Evolutionary conservation across 2,888 invertebrate species (phyloP).

Genomic region (Hoplodrina blanda): DNA sequence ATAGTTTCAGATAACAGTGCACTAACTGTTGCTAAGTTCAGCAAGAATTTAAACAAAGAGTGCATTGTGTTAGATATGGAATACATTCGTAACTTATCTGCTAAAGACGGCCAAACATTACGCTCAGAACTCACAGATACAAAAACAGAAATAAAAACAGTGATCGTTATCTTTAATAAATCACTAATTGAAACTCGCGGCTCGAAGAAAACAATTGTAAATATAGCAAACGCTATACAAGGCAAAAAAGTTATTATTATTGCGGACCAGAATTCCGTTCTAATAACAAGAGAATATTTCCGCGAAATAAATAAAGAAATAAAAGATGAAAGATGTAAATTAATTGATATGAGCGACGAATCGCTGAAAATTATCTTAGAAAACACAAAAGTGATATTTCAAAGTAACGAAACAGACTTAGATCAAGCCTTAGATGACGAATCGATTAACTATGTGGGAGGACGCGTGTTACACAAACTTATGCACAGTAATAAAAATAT

Average conservation of each 20-base stretch:
- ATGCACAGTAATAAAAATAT: no score
- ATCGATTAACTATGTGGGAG: background rate
- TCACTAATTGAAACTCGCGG: conserved; percentile 5
- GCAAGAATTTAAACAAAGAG: no score
- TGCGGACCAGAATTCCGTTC: conserved; percentile 5
- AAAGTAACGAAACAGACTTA: conserved; percentile 10
- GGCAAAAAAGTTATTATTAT: background rate
- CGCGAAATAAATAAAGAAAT: background rate
- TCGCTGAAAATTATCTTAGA: conserved; percentile 26
- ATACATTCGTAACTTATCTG: conserved; percentile 9
- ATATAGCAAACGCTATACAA: background rate
- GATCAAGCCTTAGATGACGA: conserved; percentile 24
- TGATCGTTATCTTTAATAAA: conserved; percentile 12
- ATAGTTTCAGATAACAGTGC: no score
- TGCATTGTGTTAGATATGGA: conserved; percentile 11
- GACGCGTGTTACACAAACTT: no score
- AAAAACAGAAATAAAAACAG: background rate
- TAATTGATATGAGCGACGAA: conserved; percentile 4
- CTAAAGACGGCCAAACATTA: background rate
- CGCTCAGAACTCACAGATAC: background rate
- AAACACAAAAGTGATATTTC: conserved; percentile 12
- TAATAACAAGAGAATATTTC: conserved; percentile 10
- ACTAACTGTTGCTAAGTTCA: no score
- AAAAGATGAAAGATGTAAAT: conserved; percentile 9
- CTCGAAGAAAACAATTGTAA: conserved; percentile 16